A percentile compares a stretch with the other conserved stretches of the same genome.
Evolutionary conservation across 2,888 invertebrate genomes (phyloP).

Genomic region (Dinocampus coccinellae): DNA sequence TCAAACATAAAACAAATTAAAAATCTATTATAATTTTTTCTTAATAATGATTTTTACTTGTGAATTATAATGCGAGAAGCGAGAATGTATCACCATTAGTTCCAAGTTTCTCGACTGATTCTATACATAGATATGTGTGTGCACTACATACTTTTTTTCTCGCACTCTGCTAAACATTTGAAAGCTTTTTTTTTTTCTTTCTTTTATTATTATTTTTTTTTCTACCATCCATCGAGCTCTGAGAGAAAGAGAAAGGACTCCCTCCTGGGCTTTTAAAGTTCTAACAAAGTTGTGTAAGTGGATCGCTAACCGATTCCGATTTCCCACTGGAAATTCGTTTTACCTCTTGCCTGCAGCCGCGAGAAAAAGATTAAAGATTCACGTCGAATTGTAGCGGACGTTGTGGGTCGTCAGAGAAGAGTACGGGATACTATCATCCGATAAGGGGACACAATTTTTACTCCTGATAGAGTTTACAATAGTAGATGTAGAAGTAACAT

Average conservation of each 20-base stretch:
- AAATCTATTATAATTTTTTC: background rate
- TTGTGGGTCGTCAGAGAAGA: constrained; percentile 22
- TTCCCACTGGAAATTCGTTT: constrained; percentile 27
- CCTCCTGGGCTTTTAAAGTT: constrained; percentile 20
- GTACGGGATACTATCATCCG: constrained; percentile 12
- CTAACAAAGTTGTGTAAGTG: constrained; percentile 31
- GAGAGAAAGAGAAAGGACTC: background rate
- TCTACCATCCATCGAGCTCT: background rate
- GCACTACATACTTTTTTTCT: background rate
- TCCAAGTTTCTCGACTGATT: background rate
- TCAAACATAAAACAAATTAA: background rate
- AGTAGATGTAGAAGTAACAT: constrained; percentile 14
- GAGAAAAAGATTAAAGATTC: constrained; percentile 29
- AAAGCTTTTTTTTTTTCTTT: background rate
- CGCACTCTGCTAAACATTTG: constrained; percentile 1
- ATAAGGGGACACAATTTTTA: background rate
- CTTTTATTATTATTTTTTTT: no score
- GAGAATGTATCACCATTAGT: background rate
- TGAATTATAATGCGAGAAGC: background rate
- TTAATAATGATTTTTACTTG: background rate
- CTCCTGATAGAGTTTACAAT: constrained; percentile 1
- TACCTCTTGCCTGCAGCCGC: constrained; percentile 8
- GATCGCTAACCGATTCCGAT: constrained; percentile 33
- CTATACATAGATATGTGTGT: background rate
- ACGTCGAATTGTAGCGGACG: constrained; percentile 26